Conservation (phyloP, 1,140 invertebrate genomes). For the Lucilia sericata region DNA sequence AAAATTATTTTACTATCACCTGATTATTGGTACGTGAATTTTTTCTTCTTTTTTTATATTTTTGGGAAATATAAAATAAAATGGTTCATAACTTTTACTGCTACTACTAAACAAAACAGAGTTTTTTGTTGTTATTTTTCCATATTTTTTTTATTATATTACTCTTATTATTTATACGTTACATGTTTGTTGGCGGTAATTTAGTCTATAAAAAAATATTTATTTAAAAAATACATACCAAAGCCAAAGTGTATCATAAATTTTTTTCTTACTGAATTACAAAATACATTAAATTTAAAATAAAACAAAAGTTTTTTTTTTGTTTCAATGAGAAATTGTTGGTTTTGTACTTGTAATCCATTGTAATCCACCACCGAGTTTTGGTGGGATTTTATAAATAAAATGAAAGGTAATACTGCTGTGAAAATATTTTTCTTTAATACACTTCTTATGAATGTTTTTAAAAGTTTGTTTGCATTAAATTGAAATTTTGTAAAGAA, state of each 20-base stretch:
- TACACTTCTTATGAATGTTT: background rate
- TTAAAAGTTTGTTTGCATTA: background rate
- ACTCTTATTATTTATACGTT: slow-evolving; percentile 9
- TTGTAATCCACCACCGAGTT: background rate
- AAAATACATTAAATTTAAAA: background rate
- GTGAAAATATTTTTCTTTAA: background rate
- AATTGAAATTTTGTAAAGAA: no score
- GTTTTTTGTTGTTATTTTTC: background rate
- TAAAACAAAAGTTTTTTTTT: background rate
- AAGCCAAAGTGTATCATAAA: background rate
- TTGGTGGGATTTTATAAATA: background rate
- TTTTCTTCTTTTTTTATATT: background rate
- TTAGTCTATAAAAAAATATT: background rate
- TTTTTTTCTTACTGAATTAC: slow-evolving; percentile 1
- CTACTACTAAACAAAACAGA: background rate
- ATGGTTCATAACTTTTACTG: slow-evolving; percentile 7
- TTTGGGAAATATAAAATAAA: slow-evolving; percentile 23
- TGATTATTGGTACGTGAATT: slow-evolving; percentile 29
- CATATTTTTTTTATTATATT: background rate
- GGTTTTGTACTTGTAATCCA: background rate
- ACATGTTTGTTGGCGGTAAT: background rate
- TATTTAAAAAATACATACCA: no score
- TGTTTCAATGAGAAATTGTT: background rate
- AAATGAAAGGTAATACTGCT: background rate
- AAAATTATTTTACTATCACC: slow-evolving; percentile 22